Evolutionary conservation across 2,797 vertebrate species (phyloP).

Genomic region (Crypturellus tataupa): DNA sequence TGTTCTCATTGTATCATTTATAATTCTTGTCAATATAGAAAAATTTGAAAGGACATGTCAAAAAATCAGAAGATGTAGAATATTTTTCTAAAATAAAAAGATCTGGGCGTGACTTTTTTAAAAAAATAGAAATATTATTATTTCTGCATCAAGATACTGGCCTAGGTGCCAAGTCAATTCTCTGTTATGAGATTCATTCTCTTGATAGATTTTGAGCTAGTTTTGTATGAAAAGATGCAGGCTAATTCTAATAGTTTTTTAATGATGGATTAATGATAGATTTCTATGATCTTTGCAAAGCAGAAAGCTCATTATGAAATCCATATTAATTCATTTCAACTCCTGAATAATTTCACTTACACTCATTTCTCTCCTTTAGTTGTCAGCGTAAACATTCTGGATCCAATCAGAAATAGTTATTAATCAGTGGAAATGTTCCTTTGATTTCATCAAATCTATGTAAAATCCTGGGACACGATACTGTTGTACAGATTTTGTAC

Average conservation of each 20-base stretch:
- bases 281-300: neutral
- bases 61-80: neutral
- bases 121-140: neutral
- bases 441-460: neutral
- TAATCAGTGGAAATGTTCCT: neutral
- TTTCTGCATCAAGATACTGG: neutral
- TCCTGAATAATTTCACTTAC: neutral
- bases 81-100: neutral
- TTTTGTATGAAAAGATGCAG: neutral
- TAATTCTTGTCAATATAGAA: neutral
- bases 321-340: neutral
- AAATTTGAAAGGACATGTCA: neutral
- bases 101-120: accelerated
- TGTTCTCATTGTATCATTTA: neutral
- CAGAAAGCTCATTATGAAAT: neutral
- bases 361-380: neutral
- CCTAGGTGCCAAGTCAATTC: neutral
- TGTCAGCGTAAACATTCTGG: accelerated
- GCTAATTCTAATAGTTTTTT: neutral
- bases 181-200: neutral
- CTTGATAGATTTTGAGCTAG: neutral
- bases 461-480: neutral
- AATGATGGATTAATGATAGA: too few relatives aligned
- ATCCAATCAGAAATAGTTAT: neutral
- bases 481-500: neutral